Evolutionary conservation across 1,140 invertebrate genomes (phyloP).

Genomic region (Drosophila sturtevanti): DNA sequence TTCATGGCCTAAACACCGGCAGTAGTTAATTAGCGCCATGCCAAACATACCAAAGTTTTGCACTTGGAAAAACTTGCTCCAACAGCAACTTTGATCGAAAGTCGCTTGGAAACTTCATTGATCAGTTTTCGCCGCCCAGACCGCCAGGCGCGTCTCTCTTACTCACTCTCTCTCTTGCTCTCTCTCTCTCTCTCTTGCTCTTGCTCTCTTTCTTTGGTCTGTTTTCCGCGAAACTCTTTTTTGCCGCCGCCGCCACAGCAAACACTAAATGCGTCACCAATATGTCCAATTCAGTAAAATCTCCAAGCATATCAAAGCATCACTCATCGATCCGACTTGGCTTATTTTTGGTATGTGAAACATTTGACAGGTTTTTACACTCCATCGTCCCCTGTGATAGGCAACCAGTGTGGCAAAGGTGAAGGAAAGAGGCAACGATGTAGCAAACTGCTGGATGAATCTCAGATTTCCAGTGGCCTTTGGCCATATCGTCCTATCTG

Average conservation of each 20-base stretch:
- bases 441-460: neutral
- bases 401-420: slow-evolving; percentile 37
- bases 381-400: slow-evolving; percentile 1
- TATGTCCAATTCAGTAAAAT: slow-evolving; percentile 59
- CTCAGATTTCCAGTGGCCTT: too few relatives aligned
- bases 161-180: neutral
- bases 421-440: neutral
- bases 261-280: slow-evolving; percentile 66
- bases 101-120: slow-evolving; percentile 57
- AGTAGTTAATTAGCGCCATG: slow-evolving; percentile 82
- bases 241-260: slow-evolving; percentile 16
- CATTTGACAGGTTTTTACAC: slow-evolving; percentile 76
- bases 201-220: neutral
- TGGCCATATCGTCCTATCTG: too few relatives aligned
- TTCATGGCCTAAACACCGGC: slow-evolving; percentile 65
- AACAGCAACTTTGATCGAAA: slow-evolving; percentile 21
- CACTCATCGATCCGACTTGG: slow-evolving; percentile 68
- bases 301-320: slow-evolving; percentile 56
- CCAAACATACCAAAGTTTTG: slow-evolving; percentile 65
- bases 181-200: neutral
- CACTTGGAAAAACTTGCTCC: slow-evolving; percentile 31
- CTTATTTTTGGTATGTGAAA: slow-evolving; percentile 69
- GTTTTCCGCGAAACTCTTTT: slow-evolving; percentile 63
- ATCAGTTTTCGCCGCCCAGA: slow-evolving; percentile 70
- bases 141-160: slow-evolving; percentile 66